A percentile compares a stretch with the other conserved stretches of the same genome.
Conservation (phyloP, 2,797 vertebrate genomes). For the Hozukius guyotensis region DNA sequence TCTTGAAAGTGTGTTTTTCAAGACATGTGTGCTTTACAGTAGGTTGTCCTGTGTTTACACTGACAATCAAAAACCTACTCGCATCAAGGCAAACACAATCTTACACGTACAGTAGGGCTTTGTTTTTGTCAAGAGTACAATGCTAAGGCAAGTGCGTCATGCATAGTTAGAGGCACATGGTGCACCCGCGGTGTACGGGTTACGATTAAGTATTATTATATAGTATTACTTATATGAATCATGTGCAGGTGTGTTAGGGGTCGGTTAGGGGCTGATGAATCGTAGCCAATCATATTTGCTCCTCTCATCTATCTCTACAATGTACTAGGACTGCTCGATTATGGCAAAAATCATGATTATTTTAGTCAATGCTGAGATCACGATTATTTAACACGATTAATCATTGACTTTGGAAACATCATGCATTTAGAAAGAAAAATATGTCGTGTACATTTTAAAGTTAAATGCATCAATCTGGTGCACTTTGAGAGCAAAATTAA, state of each 20-base stretch:
- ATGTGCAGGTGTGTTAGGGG: neutral
- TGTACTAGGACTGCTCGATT: neutral
- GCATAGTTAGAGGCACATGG: neutral
- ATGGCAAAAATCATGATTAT: no score
- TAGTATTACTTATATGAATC: neutral
- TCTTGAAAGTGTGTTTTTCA: neutral
- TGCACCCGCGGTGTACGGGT: neutral
- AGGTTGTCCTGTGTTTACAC: neutral
- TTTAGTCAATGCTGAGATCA: fast-evolving
- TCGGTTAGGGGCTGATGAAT: neutral
- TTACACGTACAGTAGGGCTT: neutral
- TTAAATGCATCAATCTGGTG: no score
- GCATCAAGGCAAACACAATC: neutral
- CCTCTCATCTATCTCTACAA: neutral
- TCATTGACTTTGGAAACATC: no score
- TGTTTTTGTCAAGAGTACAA: neutral
- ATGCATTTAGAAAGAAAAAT: no score
- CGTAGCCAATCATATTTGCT: neutral
- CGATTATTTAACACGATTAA: no score
- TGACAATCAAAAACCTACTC: neutral
- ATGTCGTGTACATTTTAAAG: no score
- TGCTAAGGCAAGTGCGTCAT: neutral
- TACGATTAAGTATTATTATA: neutral
- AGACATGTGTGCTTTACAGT: neutral
- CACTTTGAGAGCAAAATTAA: no score